Conservation (phyloP, 37 sponge, comb jelly and placozoan genomes). For the Axinella damicornis region DNA sequence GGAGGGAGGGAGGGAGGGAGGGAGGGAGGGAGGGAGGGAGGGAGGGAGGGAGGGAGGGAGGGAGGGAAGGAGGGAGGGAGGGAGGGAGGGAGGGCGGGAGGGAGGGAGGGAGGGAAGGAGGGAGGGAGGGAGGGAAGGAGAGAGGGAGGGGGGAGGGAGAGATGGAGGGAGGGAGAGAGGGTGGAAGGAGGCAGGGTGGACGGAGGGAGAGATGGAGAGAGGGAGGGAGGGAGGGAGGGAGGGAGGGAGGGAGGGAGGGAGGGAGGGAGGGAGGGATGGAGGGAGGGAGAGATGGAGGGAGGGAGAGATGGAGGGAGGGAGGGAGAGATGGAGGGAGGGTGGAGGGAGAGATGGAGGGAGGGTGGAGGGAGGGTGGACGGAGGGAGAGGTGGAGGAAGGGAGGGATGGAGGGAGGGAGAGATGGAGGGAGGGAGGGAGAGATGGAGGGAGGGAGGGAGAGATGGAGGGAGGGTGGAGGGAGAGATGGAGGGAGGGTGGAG, state of each 20-base stretch:
- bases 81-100: not conserved
- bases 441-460: no score
- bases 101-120: not conserved
- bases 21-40: not conserved
- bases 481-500: no score
- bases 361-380: no score
- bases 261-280: no score
- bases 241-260: no score
- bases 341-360: no score
- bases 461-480: no score
- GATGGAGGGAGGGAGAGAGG: not conserved
- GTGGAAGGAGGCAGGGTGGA: not conserved
- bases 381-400: no score
- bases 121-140: not conserved
- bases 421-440: no score
- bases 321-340: not conserved
- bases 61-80: not conserved
- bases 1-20: slow-evolving; percentile 13
- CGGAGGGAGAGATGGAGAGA: not conserved
- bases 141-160: not conserved
- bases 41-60: slow-evolving; percentile 10
- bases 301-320: not conserved
- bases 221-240: not conserved
- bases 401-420: no score
- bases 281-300: no score